These are phyloP conservation scores for Drosophila ustulata DNA, from an alignment of 2,888 invertebrate genomes.

Conservation along the genomic window DNA sequence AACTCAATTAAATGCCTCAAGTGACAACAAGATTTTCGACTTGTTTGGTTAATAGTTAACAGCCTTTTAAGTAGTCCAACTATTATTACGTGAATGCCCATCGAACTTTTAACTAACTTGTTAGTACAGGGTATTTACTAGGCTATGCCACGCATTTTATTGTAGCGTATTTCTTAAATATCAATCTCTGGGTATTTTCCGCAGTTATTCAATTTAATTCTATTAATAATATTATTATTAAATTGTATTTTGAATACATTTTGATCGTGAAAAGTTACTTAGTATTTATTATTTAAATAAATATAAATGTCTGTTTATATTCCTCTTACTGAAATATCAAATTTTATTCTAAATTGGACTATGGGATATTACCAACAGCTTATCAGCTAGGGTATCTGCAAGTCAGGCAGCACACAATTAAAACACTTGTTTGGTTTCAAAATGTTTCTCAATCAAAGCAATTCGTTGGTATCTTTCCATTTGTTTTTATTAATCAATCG, in stretches of 20 bases:
- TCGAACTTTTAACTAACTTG: background rate
- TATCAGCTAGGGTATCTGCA: background rate
- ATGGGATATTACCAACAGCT: background rate
- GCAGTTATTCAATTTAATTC: background rate
- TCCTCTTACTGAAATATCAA: no score
- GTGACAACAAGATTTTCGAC: slow-evolving; percentile 9
- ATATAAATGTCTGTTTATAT: no score
- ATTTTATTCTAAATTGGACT: no score
- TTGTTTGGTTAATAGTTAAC: background rate
- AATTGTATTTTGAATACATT: background rate
- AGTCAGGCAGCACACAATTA: background rate
- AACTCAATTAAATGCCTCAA: slow-evolving; percentile 33
- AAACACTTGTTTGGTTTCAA: background rate
- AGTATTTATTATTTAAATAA: background rate
- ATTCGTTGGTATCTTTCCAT: slow-evolving; percentile 18
- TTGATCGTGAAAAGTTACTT: background rate
- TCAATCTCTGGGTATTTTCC: background rate
- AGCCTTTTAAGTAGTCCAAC: background rate
- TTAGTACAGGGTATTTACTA: background rate
- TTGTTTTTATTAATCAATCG: slow-evolving; percentile 4
- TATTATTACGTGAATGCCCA: background rate
- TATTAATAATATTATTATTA: background rate
- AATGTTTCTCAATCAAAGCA: slow-evolving; percentile 8
- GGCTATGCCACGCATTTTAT: background rate
- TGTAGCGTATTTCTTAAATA: background rate